Percentiles rank a stretch among this genome's conserved stretches.
Evolutionary conservation across 2,113 vertebrate species (phyloP).

Genomic region (Dromaius novaehollandiae): DNA sequence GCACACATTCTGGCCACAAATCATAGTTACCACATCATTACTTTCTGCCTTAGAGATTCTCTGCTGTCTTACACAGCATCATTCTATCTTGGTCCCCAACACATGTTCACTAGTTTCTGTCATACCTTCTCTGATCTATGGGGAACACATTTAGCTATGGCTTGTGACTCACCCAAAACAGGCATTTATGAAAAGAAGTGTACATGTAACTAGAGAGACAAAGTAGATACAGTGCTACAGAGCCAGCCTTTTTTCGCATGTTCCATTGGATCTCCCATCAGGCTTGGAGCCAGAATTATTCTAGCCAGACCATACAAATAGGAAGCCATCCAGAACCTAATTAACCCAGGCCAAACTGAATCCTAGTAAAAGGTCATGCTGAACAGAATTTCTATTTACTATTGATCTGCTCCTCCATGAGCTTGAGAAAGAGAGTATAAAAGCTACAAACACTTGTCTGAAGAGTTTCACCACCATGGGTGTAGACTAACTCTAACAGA

Average conservation of each 20-base stretch:
- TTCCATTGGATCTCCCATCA: background rate
- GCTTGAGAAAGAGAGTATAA: background rate
- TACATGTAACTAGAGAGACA: background rate
- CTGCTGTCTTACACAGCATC: too few relatives aligned
- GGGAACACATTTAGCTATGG: background rate
- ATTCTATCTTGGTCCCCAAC: too few relatives aligned
- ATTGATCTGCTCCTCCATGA: background rate
- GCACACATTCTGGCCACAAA: too few relatives aligned
- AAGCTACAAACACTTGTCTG: background rate
- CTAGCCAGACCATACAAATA: background rate
- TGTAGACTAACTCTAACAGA: background rate
- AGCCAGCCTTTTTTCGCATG: background rate
- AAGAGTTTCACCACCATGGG: background rate
- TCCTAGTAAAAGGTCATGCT: background rate
- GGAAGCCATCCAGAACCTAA: background rate
- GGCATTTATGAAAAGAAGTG: background rate
- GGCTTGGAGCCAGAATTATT: background rate
- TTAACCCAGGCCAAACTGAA: background rate
- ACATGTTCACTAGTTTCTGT: background rate
- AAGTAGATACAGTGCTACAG: background rate
- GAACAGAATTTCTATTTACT: background rate
- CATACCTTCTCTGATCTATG: background rate
- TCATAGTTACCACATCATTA: too few relatives aligned
- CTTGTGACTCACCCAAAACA: background rate
- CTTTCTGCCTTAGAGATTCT: too few relatives aligned